Conservation (phyloP, 1,140 invertebrate species). For the Cyrtorhinus lividipennis region DNA sequence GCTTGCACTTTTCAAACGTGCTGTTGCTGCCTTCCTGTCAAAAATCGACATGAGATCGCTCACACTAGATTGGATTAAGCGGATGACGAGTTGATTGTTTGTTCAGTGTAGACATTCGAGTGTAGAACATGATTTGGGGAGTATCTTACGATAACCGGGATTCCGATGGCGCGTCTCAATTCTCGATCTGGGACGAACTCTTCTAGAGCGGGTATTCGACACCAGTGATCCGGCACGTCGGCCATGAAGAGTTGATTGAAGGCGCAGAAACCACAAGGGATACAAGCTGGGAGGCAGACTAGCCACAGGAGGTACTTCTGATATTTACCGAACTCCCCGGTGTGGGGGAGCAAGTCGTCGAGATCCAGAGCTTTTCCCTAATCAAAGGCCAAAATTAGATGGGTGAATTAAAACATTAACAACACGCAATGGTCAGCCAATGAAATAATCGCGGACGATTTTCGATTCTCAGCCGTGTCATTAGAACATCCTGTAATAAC, state of each 20-base stretch:
- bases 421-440: too few species aligned
- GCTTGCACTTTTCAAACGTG: slow-evolving; percentile 42
- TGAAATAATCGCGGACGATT: too few species aligned
- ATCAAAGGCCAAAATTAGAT: background rate
- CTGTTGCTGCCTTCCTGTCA: slow-evolving; percentile 32
- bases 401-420: too few species aligned
- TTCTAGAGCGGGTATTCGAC: slow-evolving; percentile 47
- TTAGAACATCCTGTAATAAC: too few species aligned
- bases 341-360: slow-evolving; percentile 66
- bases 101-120: too few species aligned
- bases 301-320: slow-evolving; percentile 74
- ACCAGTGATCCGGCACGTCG: slow-evolving; percentile 66
- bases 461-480: too few species aligned
- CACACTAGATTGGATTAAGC: too few species aligned
- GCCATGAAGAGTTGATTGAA: slow-evolving; percentile 84
- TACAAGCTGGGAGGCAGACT: slow-evolving; percentile 70
- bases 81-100: too few species aligned
- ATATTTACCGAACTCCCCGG: slow-evolving; percentile 76
- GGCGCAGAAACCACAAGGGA: slow-evolving; percentile 77
- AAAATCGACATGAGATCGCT: slow-evolving; percentile 21
- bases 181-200: slow-evolving; percentile 31
- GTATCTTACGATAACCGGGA: slow-evolving; percentile 34
- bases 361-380: slow-evolving; percentile 48
- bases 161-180: slow-evolving; percentile 44
- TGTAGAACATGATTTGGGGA: too few species aligned